Percentiles rank a stretch among this genome's conserved stretches.
Evolutionary conservation across 2,888 invertebrate genomes (phyloP).

Genomic region (Ashinkailepas kermadecensis): DNA sequence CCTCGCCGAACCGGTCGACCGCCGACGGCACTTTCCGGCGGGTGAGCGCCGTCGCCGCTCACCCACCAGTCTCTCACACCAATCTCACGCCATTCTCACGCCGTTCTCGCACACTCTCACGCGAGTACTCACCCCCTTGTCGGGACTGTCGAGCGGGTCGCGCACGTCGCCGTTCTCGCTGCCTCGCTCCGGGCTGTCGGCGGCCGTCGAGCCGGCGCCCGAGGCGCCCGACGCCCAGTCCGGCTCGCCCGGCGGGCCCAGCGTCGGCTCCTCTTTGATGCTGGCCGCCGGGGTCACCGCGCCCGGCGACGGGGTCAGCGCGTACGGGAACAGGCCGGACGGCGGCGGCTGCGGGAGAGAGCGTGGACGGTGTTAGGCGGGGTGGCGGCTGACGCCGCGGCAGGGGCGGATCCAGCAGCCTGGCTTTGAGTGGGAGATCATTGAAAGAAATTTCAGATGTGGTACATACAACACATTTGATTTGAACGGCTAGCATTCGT

Average conservation of each 20-base stretch:
- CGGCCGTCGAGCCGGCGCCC: neutral
- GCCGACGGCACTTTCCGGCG: no score
- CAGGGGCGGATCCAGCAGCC: no score
- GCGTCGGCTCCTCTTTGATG: constrained; percentile 9
- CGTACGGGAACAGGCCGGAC: neutral
- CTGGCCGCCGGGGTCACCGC: neutral
- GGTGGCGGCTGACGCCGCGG: neutral
- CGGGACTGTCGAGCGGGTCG: constrained; percentile 9
- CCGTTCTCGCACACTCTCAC: neutral
- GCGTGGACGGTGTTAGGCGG: neutral
- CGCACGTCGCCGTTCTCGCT: constrained; percentile 11
- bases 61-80: no score
- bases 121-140: constrained; percentile 12
- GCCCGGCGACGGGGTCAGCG: constrained; percentile 3
- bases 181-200: constrained; percentile 3
- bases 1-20: no score
- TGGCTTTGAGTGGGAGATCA: no score
- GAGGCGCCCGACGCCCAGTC: constrained; percentile 5
- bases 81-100: neutral
- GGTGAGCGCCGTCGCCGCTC: neutral
- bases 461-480: no score
- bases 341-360: neutral
- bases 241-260: neutral
- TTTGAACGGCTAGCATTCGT: no score
- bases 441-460: no score